These are phyloP conservation scores for Pelobates cultripes DNA, from an alignment of 2,797 vertebrate species.

Conservation along the genomic window DNA sequence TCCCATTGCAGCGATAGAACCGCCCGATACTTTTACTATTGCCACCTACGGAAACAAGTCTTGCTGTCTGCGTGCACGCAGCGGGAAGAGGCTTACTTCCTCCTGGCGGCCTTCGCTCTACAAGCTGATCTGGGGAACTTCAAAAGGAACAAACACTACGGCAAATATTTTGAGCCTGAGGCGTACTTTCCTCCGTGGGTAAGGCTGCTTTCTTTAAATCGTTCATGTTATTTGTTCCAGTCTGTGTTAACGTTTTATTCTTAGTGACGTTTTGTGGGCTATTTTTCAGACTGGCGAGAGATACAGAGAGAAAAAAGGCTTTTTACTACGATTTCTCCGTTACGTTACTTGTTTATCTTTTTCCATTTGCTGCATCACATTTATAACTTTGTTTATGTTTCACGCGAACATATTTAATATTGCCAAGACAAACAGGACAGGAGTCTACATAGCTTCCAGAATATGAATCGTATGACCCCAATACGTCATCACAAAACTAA, in stretches of 20 bases:
- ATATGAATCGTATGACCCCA: too few species aligned
- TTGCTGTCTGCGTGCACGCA: constrained; percentile 91
- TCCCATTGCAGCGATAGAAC: constrained; percentile 80
- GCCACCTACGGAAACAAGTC: constrained; percentile 96
- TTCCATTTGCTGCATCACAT: too few species aligned
- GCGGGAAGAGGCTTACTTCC: constrained; percentile 94
- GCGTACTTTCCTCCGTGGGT: constrained; percentile 97
- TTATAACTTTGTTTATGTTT: too few species aligned
- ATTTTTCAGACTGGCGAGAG: too few species aligned
- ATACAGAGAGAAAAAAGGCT: too few species aligned
- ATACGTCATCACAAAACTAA: too few species aligned
- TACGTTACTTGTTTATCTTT: too few species aligned
- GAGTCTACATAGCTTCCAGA: too few species aligned
- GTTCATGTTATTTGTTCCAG: neutral
- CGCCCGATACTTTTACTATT: constrained; percentile 95
- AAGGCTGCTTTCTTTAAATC: constrained; percentile 63
- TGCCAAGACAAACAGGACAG: too few species aligned
- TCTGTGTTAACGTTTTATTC: neutral
- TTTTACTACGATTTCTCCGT: too few species aligned
- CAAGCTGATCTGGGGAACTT: constrained; percentile 97
- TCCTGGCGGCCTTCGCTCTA: constrained; percentile 93
- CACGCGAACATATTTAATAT: too few species aligned
- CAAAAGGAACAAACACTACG: constrained; percentile 94
- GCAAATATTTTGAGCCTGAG: constrained; percentile 96
- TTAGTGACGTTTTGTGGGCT: too few species aligned